Conservation (phyloP, 2,888 invertebrate genomes). For the Quadroppia sp. region DNA sequence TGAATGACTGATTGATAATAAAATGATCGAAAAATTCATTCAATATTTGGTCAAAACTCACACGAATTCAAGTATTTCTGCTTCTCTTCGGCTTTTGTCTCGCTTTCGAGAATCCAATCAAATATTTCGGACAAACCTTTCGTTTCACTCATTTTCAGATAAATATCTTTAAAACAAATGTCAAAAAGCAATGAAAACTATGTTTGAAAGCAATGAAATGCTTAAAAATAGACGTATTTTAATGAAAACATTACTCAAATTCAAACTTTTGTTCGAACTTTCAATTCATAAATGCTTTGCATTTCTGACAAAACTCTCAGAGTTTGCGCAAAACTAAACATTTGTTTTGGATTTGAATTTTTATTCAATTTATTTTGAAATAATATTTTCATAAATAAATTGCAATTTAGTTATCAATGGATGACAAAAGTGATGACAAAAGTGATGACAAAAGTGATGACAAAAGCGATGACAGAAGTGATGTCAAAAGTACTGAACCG, state of each 20-base stretch:
- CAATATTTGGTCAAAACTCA: not conserved
- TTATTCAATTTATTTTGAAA: not conserved
- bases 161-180: too few species aligned
- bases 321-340: not conserved
- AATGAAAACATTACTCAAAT: too few species aligned
- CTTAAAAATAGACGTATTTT: too few species aligned
- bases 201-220: too few species aligned
- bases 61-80: not conserved
- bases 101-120: not conserved
- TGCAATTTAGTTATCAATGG: not conserved
- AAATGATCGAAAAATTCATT: not conserved
- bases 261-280: not conserved
- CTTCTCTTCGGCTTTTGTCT: not conserved
- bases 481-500: conserved; percentile 10
- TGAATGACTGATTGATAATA: not conserved
- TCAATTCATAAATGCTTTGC: not conserved
- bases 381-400: not conserved
- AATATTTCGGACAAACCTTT: not conserved
- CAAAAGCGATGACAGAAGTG: not conserved
- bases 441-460: conserved; percentile 3
- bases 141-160: not conserved
- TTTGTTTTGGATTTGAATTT: not conserved
- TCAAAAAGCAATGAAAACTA: too few species aligned
- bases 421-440: not conserved
- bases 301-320: not conserved